Conservation (phyloP, 1,140 invertebrate species). For the Drosophila lacteicornis region DNA sequence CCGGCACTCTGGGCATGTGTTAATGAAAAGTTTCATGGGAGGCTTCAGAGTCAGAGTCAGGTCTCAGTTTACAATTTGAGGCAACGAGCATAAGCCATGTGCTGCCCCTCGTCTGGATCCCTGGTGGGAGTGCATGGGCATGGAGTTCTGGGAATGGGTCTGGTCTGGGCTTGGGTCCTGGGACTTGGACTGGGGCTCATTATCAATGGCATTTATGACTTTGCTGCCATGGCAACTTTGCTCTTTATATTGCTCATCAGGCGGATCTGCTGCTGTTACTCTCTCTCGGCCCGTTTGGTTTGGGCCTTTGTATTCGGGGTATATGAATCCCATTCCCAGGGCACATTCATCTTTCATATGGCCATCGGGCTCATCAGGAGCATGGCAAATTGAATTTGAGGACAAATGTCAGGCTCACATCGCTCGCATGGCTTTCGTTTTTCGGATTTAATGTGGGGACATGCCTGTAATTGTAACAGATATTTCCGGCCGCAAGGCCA, state of each 20-base stretch:
- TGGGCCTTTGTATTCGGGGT: not conserved
- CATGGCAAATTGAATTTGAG: conserved; percentile 42
- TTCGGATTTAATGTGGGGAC: not conserved
- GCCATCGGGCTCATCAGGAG: conserved; percentile 41
- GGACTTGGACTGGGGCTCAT: conserved; percentile 32
- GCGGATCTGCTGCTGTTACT: conserved; percentile 6
- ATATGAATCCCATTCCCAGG: not conserved
- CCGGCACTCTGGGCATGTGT: conserved; percentile 38
- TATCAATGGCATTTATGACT: conserved; percentile 53
- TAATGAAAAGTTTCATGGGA: conserved; percentile 45
- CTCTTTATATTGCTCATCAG: conserved; percentile 19
- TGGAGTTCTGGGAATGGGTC: not conserved
- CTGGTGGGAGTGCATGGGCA: conserved; percentile 3
- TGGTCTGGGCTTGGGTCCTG: not conserved
- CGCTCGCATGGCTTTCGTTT: not conserved
- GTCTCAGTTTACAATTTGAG: conserved; percentile 46
- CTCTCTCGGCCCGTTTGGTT: not conserved
- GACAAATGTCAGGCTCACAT: conserved; percentile 11
- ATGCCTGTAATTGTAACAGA: conserved; percentile 5
- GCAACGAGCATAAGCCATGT: conserved; percentile 38
- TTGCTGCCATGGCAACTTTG: conserved; percentile 47
- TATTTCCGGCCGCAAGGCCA: conserved; percentile 9
- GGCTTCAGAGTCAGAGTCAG: conserved; percentile 6
- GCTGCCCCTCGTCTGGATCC: conserved; percentile 8
- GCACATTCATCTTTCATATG: conserved; percentile 31